These are phyloP conservation scores for Cyprinodon brontotheroides DNA, from an alignment of 2,113 vertebrate species.

Conservation along the genomic window DNA sequence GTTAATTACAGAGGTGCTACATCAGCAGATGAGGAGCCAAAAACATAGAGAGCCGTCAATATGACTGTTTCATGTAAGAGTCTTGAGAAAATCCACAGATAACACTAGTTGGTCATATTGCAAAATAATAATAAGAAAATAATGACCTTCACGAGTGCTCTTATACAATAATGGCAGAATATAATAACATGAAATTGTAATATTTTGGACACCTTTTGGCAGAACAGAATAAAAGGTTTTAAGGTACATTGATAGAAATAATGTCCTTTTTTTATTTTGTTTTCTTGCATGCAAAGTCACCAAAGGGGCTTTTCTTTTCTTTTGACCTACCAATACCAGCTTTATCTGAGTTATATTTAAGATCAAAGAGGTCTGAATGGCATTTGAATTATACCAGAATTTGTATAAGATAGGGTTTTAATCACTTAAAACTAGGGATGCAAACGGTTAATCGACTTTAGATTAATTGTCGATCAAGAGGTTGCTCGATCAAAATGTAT, in stretches of 20 bases:
- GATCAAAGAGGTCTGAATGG: too few relatives aligned
- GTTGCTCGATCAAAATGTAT: too few relatives aligned
- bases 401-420: too few relatives aligned
- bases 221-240: too few relatives aligned
- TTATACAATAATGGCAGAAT: too few relatives aligned
- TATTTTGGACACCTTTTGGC: too few relatives aligned
- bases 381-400: too few relatives aligned
- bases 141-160: not conserved
- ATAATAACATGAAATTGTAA: not conserved
- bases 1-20: not conserved
- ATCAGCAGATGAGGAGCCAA: constrained; percentile 9
- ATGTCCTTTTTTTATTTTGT: not conserved
- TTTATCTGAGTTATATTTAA: too few relatives aligned
- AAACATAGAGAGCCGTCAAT: constrained; percentile 20
- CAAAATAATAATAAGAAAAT: constrained; percentile 37
- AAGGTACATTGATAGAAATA: not conserved
- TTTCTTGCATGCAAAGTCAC: not conserved
- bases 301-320: not conserved
- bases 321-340: too few relatives aligned
- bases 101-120: constrained; percentile 26
- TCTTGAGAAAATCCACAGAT: constrained; percentile 34
- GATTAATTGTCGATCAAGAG: too few relatives aligned
- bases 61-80: constrained; percentile 36
- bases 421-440: too few relatives aligned
- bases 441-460: too few relatives aligned